phyloP scores from a whole-genome alignment of 1,140 invertebrate species.

The Chelonus insularis region DNA sequence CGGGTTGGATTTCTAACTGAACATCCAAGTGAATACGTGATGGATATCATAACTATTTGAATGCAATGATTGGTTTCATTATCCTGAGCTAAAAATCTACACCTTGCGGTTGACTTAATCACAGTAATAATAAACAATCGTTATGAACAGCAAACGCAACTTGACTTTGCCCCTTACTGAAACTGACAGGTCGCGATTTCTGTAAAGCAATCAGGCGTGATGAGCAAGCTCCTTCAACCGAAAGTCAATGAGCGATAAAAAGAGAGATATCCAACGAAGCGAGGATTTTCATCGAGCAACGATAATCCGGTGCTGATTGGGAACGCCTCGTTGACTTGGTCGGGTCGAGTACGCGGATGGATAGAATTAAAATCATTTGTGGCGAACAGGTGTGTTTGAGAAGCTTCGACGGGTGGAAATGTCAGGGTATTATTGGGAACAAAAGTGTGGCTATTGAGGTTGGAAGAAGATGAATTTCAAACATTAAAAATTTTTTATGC shows the following conservation, averaged over 20 bases:
- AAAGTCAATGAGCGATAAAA: slow-evolving; percentile 25
- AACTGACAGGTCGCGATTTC: slow-evolving; percentile 26
- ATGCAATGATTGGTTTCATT: neutral
- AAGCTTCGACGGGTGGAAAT: slow-evolving; percentile 5
- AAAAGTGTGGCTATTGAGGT: slow-evolving; percentile 9
- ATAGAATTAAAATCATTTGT: slow-evolving; percentile 27
- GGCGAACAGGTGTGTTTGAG: slow-evolving; percentile 8
- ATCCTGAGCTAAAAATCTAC: too few relatives aligned
- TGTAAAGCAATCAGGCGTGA: slow-evolving; percentile 19
- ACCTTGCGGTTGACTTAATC: neutral
- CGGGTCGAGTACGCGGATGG: slow-evolving; percentile 6
- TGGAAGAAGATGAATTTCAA: neutral
- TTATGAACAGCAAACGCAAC: slow-evolving; percentile 5
- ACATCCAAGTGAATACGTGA: neutral
- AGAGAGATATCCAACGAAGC: slow-evolving; percentile 3
- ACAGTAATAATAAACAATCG: slow-evolving; percentile 6
- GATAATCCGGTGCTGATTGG: slow-evolving; percentile 29
- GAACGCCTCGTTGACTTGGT: slow-evolving; percentile 26
- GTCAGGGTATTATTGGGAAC: slow-evolving; percentile 15
- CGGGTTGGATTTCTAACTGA: neutral
- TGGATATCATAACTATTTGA: neutral
- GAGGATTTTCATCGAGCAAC: slow-evolving; percentile 26
- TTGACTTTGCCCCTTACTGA: slow-evolving; percentile 4
- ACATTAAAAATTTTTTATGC: too few relatives aligned
- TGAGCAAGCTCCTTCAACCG: slow-evolving; percentile 19